These are phyloP conservation scores for Zoanthus solanderi DNA, from an alignment of 92 coral and sea anemone genomes.

Conservation along the genomic window DNA sequence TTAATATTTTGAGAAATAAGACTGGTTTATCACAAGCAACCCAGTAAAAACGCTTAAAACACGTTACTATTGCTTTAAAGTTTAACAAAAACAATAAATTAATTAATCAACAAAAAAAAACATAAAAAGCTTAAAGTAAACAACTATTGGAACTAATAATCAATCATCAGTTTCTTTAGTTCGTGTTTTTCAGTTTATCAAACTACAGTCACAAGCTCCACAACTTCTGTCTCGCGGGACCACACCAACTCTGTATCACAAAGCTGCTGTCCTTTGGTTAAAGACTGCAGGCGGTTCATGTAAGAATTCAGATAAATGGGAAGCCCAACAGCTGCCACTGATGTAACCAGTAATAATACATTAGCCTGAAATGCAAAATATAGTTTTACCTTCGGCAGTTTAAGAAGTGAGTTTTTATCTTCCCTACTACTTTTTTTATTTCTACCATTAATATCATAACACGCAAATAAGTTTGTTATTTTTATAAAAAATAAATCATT, in stretches of 20 bases:
- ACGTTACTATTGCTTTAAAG: no score
- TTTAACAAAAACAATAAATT: no score
- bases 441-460: no score
- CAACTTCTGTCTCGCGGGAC: not conserved
- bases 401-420: not conserved
- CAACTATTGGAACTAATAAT: no score
- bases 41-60: no score
- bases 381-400: not conserved
- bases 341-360: conserved; percentile 12
- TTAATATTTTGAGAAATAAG: no score
- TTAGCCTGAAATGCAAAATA: not conserved
- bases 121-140: no score
- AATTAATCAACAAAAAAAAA: no score
- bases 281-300: conserved; percentile 21
- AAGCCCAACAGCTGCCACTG: conserved; percentile 15
- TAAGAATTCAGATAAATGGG: conserved; percentile 25
- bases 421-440: not conserved
- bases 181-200: not conserved
- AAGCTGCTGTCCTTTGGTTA: conserved; percentile 6
- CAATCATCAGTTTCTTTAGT: no score
- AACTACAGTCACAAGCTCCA: conserved; percentile 26
- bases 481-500: no score
- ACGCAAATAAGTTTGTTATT: no score
- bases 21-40: no score
- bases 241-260: conserved; percentile 28